Conservation (phyloP, 2,888 invertebrate genomes). For the Blastobasis adustella region DNA sequence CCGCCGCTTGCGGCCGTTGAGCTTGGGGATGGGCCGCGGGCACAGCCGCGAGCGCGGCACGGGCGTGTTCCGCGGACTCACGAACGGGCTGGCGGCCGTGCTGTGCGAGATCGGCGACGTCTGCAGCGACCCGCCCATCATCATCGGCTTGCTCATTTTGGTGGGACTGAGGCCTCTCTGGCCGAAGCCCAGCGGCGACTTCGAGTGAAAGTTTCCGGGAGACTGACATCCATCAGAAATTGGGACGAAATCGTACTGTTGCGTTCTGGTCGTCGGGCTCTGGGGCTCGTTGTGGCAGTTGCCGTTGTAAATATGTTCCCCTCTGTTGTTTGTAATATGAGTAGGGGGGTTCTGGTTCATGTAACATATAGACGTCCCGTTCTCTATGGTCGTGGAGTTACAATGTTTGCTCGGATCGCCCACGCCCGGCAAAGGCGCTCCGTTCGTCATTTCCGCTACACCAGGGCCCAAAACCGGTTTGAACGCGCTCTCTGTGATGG, state of each 20-base stretch:
- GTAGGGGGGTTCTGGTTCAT: constrained; percentile 29
- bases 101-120: constrained; percentile 75
- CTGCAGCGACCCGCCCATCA: constrained; percentile 59
- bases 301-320: constrained; percentile 49
- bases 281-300: constrained; percentile 75
- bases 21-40: constrained; percentile 66
- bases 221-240: constrained; percentile 87
- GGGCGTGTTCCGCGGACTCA: constrained; percentile 86
- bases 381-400: constrained; percentile 37
- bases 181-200: constrained; percentile 56
- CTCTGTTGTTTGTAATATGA: constrained; percentile 30
- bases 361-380: constrained; percentile 38
- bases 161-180: constrained; percentile 54
- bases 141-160: constrained; percentile 43
- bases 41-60: constrained; percentile 79
- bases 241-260: constrained; percentile 90
- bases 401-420: constrained; percentile 33
- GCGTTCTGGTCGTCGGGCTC: constrained; percentile 84
- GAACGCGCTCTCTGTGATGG: constrained; percentile 47
- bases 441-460: constrained; percentile 31
- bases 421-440: constrained; percentile 27
- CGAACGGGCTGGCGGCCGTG: constrained; percentile 85
- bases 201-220: constrained; percentile 66
- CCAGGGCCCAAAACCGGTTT: constrained; percentile 37
- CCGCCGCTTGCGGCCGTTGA: constrained; percentile 50